Conservation (phyloP, 1,140 invertebrate genomes). For the Tetraneura akinire region DNA sequence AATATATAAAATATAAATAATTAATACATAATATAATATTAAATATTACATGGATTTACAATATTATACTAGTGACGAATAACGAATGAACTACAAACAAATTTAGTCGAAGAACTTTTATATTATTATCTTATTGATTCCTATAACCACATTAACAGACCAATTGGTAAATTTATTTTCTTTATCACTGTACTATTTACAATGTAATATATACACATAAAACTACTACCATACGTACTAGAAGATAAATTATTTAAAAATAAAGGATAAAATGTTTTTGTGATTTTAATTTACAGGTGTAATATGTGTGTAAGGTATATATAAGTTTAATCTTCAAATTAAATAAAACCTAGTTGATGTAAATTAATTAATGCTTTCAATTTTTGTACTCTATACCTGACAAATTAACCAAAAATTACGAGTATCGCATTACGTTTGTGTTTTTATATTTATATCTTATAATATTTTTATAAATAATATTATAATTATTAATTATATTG, state of each 20-base stretch:
- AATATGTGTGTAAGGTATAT: background rate
- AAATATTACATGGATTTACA: background rate
- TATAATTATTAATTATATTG: no score
- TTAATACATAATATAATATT: background rate
- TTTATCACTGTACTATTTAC: background rate
- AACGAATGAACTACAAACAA: conserved; percentile 1
- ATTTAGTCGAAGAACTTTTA: background rate
- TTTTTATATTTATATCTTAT: no score
- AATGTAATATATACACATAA: background rate
- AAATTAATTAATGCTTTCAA: no score
- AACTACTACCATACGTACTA: conserved; percentile 6
- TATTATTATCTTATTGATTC: background rate
- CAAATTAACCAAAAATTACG: no score
- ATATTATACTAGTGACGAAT: background rate
- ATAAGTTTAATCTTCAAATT: background rate
- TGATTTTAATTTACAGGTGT: conserved; percentile 18
- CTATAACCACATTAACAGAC: background rate
- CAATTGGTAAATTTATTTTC: conserved; percentile 35
- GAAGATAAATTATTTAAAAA: conserved; percentile 33
- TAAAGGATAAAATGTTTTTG: background rate
- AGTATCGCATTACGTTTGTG: no score
- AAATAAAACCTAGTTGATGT: background rate
- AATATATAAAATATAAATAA: no score
- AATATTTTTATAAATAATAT: no score
- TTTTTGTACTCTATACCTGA: no score